Conservation (phyloP, 2,797 vertebrate species). For the Aphelocoma californica region DNA sequence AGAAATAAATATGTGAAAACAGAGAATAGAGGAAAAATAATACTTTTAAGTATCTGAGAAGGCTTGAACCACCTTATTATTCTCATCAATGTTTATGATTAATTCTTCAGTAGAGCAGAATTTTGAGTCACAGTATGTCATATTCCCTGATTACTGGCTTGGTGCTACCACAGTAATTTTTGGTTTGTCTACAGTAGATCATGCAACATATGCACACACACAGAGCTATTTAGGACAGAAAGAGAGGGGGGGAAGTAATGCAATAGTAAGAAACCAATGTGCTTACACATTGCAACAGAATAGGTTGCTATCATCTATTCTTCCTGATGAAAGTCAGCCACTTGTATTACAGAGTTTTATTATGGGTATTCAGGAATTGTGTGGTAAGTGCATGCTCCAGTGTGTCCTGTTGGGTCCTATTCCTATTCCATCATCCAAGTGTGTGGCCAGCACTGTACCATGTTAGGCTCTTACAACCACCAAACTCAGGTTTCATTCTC, state of each 20-base stretch:
- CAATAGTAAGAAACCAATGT: not conserved
- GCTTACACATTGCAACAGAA: not conserved
- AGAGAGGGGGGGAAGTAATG: not conserved
- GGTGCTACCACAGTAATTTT: not conserved
- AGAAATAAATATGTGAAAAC: slow-evolving; percentile 2
- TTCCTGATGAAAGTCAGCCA: not conserved
- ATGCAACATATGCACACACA: not conserved
- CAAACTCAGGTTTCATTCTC: not conserved
- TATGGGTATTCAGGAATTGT: not conserved
- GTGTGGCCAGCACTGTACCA: not conserved
- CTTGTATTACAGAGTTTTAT: not conserved
- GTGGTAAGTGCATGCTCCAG: not conserved
- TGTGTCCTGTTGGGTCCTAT: not conserved
- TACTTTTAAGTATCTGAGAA: not conserved
- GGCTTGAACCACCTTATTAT: not conserved
- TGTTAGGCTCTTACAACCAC: not conserved
- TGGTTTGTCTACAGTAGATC: not conserved
- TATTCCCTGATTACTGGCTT: not conserved
- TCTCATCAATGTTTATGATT: not conserved
- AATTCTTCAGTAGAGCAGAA: not conserved
- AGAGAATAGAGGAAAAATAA: not conserved
- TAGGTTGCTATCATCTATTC: not conserved
- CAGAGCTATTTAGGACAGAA: not conserved
- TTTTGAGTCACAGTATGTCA: not conserved
- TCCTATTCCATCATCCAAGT: not conserved